Evolutionary conservation across 2,113 vertebrate species (phyloP).

Genomic region (Alectura lathami): DNA sequence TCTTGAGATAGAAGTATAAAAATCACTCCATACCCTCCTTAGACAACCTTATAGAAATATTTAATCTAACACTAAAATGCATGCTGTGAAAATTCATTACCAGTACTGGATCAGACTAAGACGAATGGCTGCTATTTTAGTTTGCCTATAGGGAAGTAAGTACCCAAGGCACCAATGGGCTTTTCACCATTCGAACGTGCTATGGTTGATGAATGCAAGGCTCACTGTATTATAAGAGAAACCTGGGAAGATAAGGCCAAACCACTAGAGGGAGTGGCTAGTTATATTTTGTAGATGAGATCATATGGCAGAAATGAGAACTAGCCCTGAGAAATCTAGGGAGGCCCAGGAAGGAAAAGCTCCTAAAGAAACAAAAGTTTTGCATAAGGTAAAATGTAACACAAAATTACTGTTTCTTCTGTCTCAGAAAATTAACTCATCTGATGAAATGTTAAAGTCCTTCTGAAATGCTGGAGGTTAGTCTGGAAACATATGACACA

Average conservation of each 20-base stretch:
- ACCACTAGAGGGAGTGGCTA: conserved; percentile 1
- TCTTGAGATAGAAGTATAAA: conserved; percentile 1
- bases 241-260: background rate
- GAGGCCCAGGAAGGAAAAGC: background rate
- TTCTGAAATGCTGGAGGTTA: background rate
- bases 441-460: background rate
- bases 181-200: background rate
- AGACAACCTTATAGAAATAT: background rate
- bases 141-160: background rate
- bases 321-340: background rate
- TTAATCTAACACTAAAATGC: conserved; percentile 2
- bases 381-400: background rate
- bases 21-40: background rate
- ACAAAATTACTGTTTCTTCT: background rate
- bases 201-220: background rate
- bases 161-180: background rate
- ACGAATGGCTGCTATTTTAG: conserved; percentile 1
- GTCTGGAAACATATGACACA: background rate
- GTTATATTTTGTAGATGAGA: conserved; percentile 21
- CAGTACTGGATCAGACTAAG: background rate
- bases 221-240: background rate
- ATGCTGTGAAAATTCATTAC: conserved; percentile 40
- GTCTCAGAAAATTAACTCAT: background rate
- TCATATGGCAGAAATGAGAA: conserved; percentile 10
- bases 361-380: background rate